Base-by-base conservation (phyloP, 2,797 vertebrate genomes). In the Bucorvus abyssinicus region DNA sequence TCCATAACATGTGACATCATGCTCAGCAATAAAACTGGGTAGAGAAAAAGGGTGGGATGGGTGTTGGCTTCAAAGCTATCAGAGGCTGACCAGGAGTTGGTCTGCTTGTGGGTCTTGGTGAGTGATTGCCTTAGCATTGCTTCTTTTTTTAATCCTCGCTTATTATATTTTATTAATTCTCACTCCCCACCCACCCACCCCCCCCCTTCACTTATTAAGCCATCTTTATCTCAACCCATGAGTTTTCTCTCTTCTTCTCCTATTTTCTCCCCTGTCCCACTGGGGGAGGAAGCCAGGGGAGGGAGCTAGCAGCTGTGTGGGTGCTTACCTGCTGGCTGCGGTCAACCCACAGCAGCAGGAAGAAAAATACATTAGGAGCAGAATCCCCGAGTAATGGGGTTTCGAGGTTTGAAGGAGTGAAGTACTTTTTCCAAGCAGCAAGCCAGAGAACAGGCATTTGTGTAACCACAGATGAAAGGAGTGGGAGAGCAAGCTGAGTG, bases 391-490 rank as follows among this genome's bases (percentile, higher is more conserved):
- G 57, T 68, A 75, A 78, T 44, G 27, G 10, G 2, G 22, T 8
- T 89, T 67, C 82, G 63, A 87, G 23, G 11, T 56, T 74, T 78
- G 65, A 80, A 53, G 40, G 38, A 84, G 75, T 52, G 0, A 65
- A 61, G 23, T 69, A 29, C 27, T 75, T 94, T 88, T 69, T 83
- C 86, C 55, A 76, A 94, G 45, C 38, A 86, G 57, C 50, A 84
- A 82, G 38, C 57, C 50, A 30, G 29, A 50, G 16, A 71, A 89
- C 63, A 91, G 23, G 26, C 69, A 88, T 78, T 83, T 92, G 34
- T 81, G 45, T 76, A 65, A 42, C 20, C 30, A 45, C 34, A 61
- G 50, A 64, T 57, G 56, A 86, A 84, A 81, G 38, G 56, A 93
- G 65, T 40, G 63, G 45, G 61, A 93, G 47, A 42, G 91, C 15